Evolutionary conservation across 2,888 invertebrate species (phyloP), one percentile per base, ranked within the genome.

Genomic region (Julus scandinavius): DNA sequence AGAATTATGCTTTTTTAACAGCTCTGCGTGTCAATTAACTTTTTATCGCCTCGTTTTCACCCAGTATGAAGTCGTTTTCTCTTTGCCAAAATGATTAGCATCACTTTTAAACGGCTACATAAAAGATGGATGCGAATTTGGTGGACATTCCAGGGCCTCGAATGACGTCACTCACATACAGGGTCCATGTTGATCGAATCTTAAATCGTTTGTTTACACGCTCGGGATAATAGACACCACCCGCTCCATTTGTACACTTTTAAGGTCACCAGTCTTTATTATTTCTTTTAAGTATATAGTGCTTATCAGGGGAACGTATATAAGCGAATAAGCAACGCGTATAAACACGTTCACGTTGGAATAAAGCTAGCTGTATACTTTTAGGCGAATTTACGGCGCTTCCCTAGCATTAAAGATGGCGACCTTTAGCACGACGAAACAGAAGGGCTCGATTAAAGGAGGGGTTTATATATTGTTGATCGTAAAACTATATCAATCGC

Each of bases 1-100:
- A 7, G 38, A 38, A 80, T 80, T 80, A 80, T 80, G 80, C 80
- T 80, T 80, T 80, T 72, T 80, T 29, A 80, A 80, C 80, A 38
- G 38, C 80, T 80, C 80, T 2, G 80, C 38, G 38, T 38, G 80
- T 80, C 80, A 80, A 80, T 80, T 80, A 80, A 80, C 3, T 80
- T 80, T 80, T 80, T 80, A 80, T 80, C 80, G 80, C 80, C 80
- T 80, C 80, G 80, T 80, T 80, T 80, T 80, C 72, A 72, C 72
- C 72, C 72, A 72, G 72, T 72, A 7, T 72, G 72, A 72, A 72
- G 72, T 72, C 72, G 72, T 72, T 72, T 11, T 4, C 80, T 80
- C 80, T 80, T 80, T 20, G 11, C 38, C 29, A 38, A 54, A 80
- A 38, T 80, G 38, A 80, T 38, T 80, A 15, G 11, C 80, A 80